These are phyloP conservation scores for Phyllotis vaccarum DNA, from an alignment of 2,797 vertebrate species.

Conservation along the genomic window DNA sequence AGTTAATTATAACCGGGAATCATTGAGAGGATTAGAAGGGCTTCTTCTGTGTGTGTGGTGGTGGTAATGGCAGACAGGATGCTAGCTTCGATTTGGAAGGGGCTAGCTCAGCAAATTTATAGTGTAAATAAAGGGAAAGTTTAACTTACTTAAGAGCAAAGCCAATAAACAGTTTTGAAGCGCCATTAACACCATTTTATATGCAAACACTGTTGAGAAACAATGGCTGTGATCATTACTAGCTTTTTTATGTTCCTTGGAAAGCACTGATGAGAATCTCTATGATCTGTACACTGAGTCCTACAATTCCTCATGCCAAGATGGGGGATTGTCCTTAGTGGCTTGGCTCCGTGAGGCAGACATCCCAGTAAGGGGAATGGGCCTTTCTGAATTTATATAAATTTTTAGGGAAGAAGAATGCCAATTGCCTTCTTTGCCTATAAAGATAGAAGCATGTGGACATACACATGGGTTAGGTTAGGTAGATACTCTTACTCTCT, in stretches of 20 bases:
- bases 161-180: conserved; percentile 69
- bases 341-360: background rate
- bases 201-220: conserved; percentile 71
- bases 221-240: conserved; percentile 55
- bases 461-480: background rate
- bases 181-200: conserved; percentile 68
- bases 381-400: background rate
- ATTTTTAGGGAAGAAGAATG: background rate
- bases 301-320: background rate
- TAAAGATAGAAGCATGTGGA: background rate
- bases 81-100: conserved; percentile 39
- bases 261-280: conserved; percentile 30
- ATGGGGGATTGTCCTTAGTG: background rate
- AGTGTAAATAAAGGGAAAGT: conserved; percentile 71
- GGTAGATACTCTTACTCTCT: background rate
- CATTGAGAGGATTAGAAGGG: background rate
- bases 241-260: conserved; percentile 26
- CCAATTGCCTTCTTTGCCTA: background rate
- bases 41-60: background rate
- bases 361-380: background rate
- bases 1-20: conserved; percentile 61
- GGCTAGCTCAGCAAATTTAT: conserved; percentile 59
- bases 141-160: conserved; percentile 74
- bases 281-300: background rate
- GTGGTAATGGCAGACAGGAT: background rate